These are phyloP conservation scores for Brachirus orientalis DNA, from an alignment of 2,113 vertebrate genomes.

Conservation along the genomic window DNA sequence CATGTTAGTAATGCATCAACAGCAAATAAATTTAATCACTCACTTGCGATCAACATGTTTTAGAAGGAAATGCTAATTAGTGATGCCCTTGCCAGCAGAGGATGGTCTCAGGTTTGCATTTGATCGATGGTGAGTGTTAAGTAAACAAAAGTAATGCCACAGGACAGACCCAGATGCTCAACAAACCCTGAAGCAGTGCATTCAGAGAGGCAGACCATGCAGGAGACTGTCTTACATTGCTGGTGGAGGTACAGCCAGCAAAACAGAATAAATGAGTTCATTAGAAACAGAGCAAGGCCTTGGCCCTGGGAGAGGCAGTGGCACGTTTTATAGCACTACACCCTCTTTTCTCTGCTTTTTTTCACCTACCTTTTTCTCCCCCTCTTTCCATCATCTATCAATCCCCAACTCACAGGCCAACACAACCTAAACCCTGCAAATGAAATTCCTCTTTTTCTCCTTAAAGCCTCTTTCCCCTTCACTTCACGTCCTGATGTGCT, in stretches of 20 bases:
- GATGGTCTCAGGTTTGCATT: slow-evolving; percentile 50
- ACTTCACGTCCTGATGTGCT: slow-evolving; percentile 68
- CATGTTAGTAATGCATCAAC: slow-evolving; percentile 31
- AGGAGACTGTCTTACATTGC: slow-evolving; percentile 49
- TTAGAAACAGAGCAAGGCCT: slow-evolving; percentile 62
- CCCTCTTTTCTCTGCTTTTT: slow-evolving; percentile 15
- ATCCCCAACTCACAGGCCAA: slow-evolving; percentile 49
- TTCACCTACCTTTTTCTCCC: slow-evolving; percentile 34
- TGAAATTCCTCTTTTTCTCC: slow-evolving; percentile 49
- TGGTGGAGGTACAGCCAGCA: slow-evolving; percentile 62
- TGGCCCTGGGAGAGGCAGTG: slow-evolving; percentile 64
- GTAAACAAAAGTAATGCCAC: slow-evolving; percentile 62
- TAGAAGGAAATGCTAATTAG: slow-evolving; percentile 61
- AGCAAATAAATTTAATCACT: slow-evolving; percentile 58
- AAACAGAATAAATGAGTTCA: slow-evolving; percentile 75
- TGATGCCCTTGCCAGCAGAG: slow-evolving; percentile 39
- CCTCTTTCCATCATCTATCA: slow-evolving; percentile 41
- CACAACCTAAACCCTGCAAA: slow-evolving; percentile 62
- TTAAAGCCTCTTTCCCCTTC: slow-evolving; percentile 70
- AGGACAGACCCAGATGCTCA: slow-evolving; percentile 66
- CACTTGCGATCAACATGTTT: slow-evolving; percentile 60
- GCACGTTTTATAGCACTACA: slow-evolving; percentile 58
- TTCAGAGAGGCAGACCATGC: slow-evolving; percentile 29
- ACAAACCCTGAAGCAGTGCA: slow-evolving; percentile 63
- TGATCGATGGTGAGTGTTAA: slow-evolving; percentile 62